Evolutionary conservation across 2,113 vertebrate genomes (phyloP), one percentile per base, ranked within the genome.

Genomic region (Hyla sarda): DNA sequence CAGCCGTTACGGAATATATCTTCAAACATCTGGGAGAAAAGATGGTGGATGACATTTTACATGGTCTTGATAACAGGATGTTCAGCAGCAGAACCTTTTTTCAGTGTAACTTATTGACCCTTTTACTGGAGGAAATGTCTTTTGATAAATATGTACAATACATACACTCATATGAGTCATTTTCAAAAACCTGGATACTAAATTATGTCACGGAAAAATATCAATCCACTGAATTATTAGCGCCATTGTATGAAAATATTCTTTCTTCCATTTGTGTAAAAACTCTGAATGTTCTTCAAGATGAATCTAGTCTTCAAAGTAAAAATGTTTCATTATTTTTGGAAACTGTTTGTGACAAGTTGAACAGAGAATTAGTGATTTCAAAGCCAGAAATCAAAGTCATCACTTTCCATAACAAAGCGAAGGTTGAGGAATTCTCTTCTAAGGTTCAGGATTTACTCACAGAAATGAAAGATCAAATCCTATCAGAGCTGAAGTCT

Each of bases 141-240:
- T 72, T 90, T 37, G 5, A 76, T 5, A 21, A 71, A 23, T 90
- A 82, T 34, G 48, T 75, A 11, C 1, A 69, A 14, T 88, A 88
- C 23, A 88, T 87, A 25, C 19, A 34, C 9, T 21, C 74, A 5
- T 89, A 90, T 83, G 23, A 87, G 50, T 16, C 3, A 0, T 90
- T 89, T 87, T 85, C 73, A 25, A 87, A 82, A 77, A 90, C 71
- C 58, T 93, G 88, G 85, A 88, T 88, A 47, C 23, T 62, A 9
- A 30, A 37, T 45, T 37, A 87, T 37, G 67, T 88, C 1, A 21
- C 25, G 4, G 60, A 86, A 13, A 69, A 67, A 62, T 86, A 84
- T 34, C 50, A 32, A 41, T 7, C 58, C 4, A 41, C 65, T 13
- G 19, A 21, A 47, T n/a, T 48, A 1, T 5, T 88, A 30, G 21